phyloP scores from a whole-genome alignment of 2,888 invertebrate genomes.

The Carpatolechia fugitivella region DNA sequence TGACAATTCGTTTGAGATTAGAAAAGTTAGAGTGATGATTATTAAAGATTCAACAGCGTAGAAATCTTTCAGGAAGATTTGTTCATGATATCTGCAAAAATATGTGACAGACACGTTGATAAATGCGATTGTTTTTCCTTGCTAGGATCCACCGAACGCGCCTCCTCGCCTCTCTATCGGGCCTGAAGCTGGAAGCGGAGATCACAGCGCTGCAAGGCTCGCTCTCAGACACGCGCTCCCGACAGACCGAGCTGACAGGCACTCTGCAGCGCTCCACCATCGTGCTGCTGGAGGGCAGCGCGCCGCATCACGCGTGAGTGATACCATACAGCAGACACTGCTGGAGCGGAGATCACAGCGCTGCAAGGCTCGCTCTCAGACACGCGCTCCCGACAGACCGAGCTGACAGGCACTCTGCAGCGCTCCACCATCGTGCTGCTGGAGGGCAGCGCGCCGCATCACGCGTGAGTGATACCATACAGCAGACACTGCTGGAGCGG shows the following conservation, averaged over 20 bases:
- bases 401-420: slow-evolving; percentile 93
- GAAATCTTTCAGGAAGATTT: too few relatives aligned
- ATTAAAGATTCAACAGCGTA: too few relatives aligned
- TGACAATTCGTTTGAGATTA: too few relatives aligned
- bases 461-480: slow-evolving; percentile 84
- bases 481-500: too few relatives aligned
- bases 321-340: too few relatives aligned
- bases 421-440: slow-evolving; percentile 94
- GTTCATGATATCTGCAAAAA: too few relatives aligned
- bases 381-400: slow-evolving; percentile 92
- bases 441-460: slow-evolving; percentile 93
- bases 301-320: slow-evolving; percentile 92
- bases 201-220: slow-evolving; percentile 95
- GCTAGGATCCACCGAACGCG: slow-evolving; percentile 92
- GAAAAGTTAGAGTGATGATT: too few relatives aligned
- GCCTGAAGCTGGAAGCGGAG: slow-evolving; percentile 96
- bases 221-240: slow-evolving; percentile 93
- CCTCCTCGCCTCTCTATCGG: slow-evolving; percentile 93
- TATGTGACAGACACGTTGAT: too few relatives aligned
- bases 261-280: slow-evolving; percentile 96
- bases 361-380: slow-evolving; percentile 95
- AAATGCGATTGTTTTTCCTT: too few relatives aligned
- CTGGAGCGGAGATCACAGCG: slow-evolving; percentile 96
- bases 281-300: slow-evolving; percentile 92
- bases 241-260: slow-evolving; percentile 91